A percentile compares a stretch with the other conserved stretches of the same genome.
Conservation (phyloP, 35 echinoderm and acorn worm genomes). For the Ophiothrix spiculata region DNA sequence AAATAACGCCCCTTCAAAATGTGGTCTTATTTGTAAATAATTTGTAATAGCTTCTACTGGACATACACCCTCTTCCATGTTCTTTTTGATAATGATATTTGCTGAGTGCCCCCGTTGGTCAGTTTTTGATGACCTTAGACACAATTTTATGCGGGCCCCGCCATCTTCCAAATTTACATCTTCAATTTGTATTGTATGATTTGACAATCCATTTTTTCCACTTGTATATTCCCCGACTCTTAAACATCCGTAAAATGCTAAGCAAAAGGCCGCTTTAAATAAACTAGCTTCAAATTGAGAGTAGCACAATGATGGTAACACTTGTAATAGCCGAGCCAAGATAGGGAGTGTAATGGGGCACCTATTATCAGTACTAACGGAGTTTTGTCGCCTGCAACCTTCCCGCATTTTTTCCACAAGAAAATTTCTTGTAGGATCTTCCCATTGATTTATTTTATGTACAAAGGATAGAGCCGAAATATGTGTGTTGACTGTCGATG, state of each 20-base stretch:
- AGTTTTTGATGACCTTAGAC: background rate
- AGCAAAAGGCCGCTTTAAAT: conserved; percentile 6
- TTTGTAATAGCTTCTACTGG: background rate
- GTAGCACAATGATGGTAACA: background rate
- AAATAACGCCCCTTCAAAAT: background rate
- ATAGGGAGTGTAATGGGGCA: background rate
- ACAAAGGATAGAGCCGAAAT: conserved; percentile 3
- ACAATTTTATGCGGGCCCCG: background rate
- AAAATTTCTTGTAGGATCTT: background rate
- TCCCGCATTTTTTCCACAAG: background rate
- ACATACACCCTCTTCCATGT: background rate
- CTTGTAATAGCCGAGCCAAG: background rate
- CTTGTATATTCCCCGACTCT: conserved; percentile 15
- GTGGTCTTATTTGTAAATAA: background rate
- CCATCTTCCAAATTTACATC: background rate
- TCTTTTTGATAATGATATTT: background rate
- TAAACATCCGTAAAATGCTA: background rate
- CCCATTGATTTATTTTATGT: background rate
- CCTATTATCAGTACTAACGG: background rate
- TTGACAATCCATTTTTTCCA: background rate
- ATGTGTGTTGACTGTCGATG: background rate
- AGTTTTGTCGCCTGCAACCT: background rate
- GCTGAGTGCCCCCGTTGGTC: background rate
- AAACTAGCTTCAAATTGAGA: background rate
- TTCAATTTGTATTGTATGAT: background rate